Evolutionary conservation across 2,888 invertebrate genomes (phyloP).

Genomic region (Caenorhabditis sulstoni): DNA sequence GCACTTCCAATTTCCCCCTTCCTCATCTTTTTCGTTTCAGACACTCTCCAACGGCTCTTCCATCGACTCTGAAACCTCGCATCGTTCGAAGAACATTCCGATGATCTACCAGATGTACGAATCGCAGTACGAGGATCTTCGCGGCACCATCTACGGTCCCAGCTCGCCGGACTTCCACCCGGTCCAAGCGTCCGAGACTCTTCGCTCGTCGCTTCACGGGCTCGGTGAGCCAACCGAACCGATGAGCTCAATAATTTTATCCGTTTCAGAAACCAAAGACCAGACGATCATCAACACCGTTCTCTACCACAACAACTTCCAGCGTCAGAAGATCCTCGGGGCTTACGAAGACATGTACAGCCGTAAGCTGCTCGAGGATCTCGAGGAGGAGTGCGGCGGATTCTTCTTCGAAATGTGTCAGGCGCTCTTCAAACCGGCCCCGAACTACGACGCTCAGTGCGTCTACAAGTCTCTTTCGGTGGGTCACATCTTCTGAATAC

Average conservation of each 20-base stretch:
- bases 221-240: slow-evolving; percentile 55
- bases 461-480: slow-evolving; percentile 81
- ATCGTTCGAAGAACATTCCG: slow-evolving; percentile 72
- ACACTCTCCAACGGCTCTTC: slow-evolving; percentile 65
- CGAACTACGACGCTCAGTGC: slow-evolving; percentile 81
- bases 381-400: slow-evolving; percentile 82
- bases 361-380: slow-evolving; percentile 81
- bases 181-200: slow-evolving; percentile 75
- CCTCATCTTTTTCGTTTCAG: slow-evolving; percentile 26
- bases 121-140: slow-evolving; percentile 76
- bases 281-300: slow-evolving; percentile 75
- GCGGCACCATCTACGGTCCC: slow-evolving; percentile 77
- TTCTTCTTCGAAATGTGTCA: slow-evolving; percentile 81
- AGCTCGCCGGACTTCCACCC: slow-evolving; percentile 78
- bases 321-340: slow-evolving; percentile 78
- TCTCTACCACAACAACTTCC: slow-evolving; percentile 78
- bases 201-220: slow-evolving; percentile 75
- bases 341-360: slow-evolving; percentile 79
- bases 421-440: slow-evolving; percentile 81
- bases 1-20: slow-evolving; percentile 16
- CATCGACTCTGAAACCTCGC: slow-evolving; percentile 64
- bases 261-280: slow-evolving; percentile 75
- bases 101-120: slow-evolving; percentile 79
- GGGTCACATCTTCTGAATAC: not conserved
- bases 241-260: not conserved